Evolutionary conservation across 2,797 vertebrate species (phyloP), one percentile per base, ranked within the genome.

Genomic region (Aplochiton taeniatus): DNA sequence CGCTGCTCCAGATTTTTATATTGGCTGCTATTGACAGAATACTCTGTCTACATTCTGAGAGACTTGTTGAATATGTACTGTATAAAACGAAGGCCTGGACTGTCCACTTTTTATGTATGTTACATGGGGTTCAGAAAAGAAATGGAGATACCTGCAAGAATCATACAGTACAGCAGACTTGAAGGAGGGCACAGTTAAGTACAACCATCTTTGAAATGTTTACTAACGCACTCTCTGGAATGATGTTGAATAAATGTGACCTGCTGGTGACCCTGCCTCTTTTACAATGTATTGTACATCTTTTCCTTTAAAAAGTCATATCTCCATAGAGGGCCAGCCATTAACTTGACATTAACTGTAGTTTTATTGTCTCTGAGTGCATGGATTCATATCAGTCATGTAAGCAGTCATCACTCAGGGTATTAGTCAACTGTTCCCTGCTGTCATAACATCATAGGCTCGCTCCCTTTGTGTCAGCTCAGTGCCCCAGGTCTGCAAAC

Each of bases 381-480:
- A 82, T 88, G 88, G 87, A 90, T 86, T 89, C 85, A 91, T 87
- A 87, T 87, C 83, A 85, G 76, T 80, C 88, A 77, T 78, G 82
- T 74, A 79, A 81, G 69, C 76, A 75, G 79, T 83, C 76, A 84
- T 87, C 80, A 86, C 72, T 54, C 7, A 53, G 73, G 77, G 68
- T 80, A 59, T 85, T 85, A 84, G 77, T 86, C 87, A 87, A 65
- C 70, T 61, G 65, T 63, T 59, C 65, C 65, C 62, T 51, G 61
- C 61, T 62, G 72, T 65, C 69, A 67, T 70, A 79, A 88, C 90
- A 86, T 90, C 84, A 90, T 86, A 88, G 90, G 85, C 89, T 81
- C 43, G 9, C 63, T 76, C 31, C 31, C 76, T 85, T 83, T 88
- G 83, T 86, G 75, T 81, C 73, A 76, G 61, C 70, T 70, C 61